Percentiles rank a stretch among this genome's conserved stretches.
Conservation (phyloP, 64 coral and sea anemone genomes). For the Cladopsammia gracilis region DNA sequence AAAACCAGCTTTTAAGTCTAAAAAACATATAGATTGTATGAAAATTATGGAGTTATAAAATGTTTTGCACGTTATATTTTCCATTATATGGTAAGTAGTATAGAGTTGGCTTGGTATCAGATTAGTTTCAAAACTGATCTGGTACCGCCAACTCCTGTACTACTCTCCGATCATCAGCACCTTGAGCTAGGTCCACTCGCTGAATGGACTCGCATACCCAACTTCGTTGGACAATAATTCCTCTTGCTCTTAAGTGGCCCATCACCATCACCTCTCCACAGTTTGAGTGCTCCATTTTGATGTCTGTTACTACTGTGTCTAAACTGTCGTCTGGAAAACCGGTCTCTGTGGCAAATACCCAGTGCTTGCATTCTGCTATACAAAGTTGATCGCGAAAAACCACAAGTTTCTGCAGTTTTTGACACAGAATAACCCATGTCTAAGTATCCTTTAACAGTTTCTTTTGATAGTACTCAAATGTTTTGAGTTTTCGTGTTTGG, state of each 20-base stretch:
- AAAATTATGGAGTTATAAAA: too few relatives aligned
- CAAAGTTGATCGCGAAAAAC: neutral
- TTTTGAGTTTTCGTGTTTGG: neutral
- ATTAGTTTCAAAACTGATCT: too few relatives aligned
- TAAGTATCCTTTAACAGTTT: neutral
- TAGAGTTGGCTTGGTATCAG: too few relatives aligned
- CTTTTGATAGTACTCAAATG: neutral
- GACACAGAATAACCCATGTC: neutral
- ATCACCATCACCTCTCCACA: slow-evolving; percentile 66
- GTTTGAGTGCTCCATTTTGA: slow-evolving; percentile 2
- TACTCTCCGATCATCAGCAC: slow-evolving; percentile 18
- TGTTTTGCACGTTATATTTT: too few relatives aligned
- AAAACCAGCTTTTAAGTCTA: too few relatives aligned
- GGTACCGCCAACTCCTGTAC: too few relatives aligned
- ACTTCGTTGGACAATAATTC: slow-evolving; percentile 54
- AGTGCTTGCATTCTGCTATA: neutral
- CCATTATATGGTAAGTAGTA: too few relatives aligned
- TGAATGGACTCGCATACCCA: slow-evolving; percentile 61
- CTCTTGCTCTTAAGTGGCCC: slow-evolving; percentile 48
- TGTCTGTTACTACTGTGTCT: neutral
- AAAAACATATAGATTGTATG: too few relatives aligned
- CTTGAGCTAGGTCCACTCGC: slow-evolving; percentile 51
- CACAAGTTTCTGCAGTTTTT: neutral
- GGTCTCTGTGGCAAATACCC: neutral
- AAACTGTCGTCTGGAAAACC: neutral